Percentiles rank a stretch among this genome's conserved stretches.
These are phyloP conservation scores for Parambassis ranga DNA, from an alignment of 2,797 vertebrate species.

Conservation along the genomic window DNA sequence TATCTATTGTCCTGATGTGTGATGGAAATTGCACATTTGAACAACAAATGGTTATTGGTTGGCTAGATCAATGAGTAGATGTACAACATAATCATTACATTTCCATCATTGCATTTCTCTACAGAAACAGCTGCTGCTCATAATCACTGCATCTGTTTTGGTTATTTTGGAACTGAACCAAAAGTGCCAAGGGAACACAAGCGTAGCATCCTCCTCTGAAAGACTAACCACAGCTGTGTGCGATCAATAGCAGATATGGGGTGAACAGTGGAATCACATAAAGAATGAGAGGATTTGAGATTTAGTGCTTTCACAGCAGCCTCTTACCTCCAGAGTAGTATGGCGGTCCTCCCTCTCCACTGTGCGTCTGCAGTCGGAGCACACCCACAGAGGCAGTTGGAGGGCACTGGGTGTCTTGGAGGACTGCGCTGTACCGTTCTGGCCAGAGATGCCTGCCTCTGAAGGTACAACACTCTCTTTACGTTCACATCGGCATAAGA, in stretches of 20 bases:
- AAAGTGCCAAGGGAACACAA: not conserved
- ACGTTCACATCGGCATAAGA: conserved; percentile 93
- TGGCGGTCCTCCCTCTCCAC: conserved; percentile 94
- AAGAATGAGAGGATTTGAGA: not conserved
- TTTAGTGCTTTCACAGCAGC: not conserved
- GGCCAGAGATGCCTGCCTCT: conserved; percentile 83
- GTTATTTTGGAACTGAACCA: conserved; percentile 11
- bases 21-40: not conserved
- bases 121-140: conserved; percentile 24
- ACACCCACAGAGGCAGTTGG: conserved; percentile 96
- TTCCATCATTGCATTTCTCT: not conserved
- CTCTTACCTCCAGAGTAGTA: conserved; percentile 78
- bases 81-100: not conserved
- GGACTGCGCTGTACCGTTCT: conserved; percentile 84
- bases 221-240: conserved; percentile 34
- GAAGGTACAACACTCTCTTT: conserved; percentile 85
- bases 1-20: too few relatives aligned
- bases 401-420: conserved; percentile 87
- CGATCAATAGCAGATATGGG: conserved; percentile 14
- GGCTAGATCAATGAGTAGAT: not conserved
- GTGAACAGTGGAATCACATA: not conserved
- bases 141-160: conserved; percentile 11
- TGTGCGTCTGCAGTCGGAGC: conserved; percentile 92
- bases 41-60: not conserved
- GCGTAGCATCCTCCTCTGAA: conserved; percentile 7